Evolutionary conservation across 2,113 vertebrate genomes (phyloP).

Genomic region (Cynocephalus volans): DNA sequence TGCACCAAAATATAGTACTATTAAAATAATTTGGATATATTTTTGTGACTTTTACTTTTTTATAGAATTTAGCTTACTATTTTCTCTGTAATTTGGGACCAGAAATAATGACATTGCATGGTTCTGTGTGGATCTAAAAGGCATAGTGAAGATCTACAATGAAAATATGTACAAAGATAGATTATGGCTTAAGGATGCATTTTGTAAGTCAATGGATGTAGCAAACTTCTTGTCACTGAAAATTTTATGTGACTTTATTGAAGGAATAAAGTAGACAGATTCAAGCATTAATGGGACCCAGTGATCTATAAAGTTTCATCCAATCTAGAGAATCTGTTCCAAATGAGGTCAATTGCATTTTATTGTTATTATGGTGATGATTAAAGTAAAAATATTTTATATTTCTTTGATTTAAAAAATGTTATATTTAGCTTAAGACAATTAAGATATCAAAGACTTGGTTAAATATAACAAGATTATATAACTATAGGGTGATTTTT

Average conservation of each 20-base stretch:
- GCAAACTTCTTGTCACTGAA: background rate
- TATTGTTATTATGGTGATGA: background rate
- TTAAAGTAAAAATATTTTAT: background rate
- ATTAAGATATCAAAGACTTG: background rate
- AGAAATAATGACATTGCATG: background rate
- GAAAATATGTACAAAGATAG: background rate
- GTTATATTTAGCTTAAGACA: background rate
- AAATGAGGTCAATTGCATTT: background rate
- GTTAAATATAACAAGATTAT: background rate
- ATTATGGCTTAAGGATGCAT: background rate
- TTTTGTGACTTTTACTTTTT: slow-evolving; percentile 36
- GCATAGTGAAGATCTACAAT: background rate
- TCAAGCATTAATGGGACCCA: background rate
- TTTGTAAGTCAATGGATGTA: background rate
- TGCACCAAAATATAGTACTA: background rate
- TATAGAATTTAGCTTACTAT: background rate
- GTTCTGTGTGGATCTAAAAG: background rate
- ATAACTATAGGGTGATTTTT: background rate
- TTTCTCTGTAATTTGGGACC: background rate
- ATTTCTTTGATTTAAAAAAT: slow-evolving; percentile 42
- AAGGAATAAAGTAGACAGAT: background rate
- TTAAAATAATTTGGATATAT: background rate
- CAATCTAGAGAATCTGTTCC: background rate
- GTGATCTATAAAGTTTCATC: background rate
- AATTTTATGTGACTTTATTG: background rate